phyloP scores from a whole-genome alignment of 2,797 vertebrate species.

The Coreius guichenoti region DNA sequence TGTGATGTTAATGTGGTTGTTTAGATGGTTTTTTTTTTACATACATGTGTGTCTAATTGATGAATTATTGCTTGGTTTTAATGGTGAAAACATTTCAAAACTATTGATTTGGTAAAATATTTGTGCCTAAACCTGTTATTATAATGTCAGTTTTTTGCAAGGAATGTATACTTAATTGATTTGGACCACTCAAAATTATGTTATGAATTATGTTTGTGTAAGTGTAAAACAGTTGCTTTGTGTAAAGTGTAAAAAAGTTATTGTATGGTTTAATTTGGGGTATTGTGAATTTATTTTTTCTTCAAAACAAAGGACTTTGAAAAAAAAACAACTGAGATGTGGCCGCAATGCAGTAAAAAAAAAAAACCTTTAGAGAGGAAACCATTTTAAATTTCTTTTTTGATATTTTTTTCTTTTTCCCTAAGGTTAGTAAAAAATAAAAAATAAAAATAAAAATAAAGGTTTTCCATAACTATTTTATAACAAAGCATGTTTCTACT shows the following conservation, averaged over 20 bases:
- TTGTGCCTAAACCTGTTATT: neutral
- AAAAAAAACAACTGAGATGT: rapidly evolving
- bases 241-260: too few species aligned
- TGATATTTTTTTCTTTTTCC: neutral
- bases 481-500: neutral
- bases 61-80: neutral
- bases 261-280: neutral
- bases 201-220: neutral
- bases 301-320: neutral
- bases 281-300: neutral
- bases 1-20: neutral
- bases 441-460: too few species aligned
- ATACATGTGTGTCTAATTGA: neutral
- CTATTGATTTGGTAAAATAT: neutral
- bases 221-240: neutral
- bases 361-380: neutral
- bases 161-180: neutral
- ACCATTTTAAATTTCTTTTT: neutral
- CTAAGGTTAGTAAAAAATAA: neutral
- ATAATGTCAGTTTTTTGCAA: neutral
- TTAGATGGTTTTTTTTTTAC: neutral
- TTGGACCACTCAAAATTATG: neutral
- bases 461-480: neutral
- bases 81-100: neutral
- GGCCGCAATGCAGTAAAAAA: neutral